Conservation (phyloP, 2,113 vertebrate genomes). For the Bucco capensis region DNA sequence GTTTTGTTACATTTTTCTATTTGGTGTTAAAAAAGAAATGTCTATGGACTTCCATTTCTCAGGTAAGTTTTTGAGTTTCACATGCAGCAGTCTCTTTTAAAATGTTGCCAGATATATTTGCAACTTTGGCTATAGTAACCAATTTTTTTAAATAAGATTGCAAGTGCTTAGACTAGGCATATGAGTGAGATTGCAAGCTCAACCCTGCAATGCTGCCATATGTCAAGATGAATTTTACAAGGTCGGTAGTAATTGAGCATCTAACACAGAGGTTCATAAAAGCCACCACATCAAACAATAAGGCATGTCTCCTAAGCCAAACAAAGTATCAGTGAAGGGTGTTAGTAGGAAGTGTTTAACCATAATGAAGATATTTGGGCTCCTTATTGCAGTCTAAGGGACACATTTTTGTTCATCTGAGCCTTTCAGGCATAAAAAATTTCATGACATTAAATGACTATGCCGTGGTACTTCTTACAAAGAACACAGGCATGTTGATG, state of each 20-base stretch:
- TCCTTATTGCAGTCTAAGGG: not conserved
- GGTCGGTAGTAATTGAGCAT: not conserved
- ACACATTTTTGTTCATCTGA: not conserved
- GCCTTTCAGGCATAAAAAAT: not conserved
- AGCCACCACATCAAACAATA: not conserved
- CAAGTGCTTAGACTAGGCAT: not conserved
- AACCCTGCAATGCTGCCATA: not conserved
- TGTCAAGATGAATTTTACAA: not conserved
- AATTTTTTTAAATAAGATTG: not conserved
- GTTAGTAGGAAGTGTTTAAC: not conserved
- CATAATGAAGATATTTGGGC: not conserved
- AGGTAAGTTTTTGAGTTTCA: slow-evolving; percentile 32
- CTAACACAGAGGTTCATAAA: not conserved
- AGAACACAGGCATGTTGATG: not conserved
- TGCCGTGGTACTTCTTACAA: not conserved
- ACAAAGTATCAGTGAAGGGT: not conserved
- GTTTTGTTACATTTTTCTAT: not conserved
- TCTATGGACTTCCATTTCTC: not conserved
- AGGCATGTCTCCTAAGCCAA: not conserved
- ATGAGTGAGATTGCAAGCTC: not conserved
- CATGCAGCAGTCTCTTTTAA: not conserved
- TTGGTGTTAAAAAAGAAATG: not conserved
- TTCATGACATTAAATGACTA: not conserved
- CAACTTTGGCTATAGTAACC: not conserved
- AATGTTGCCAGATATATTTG: not conserved